phyloP scores from a whole-genome alignment of 2,797 vertebrate species.

The Alauda arvensis region DNA sequence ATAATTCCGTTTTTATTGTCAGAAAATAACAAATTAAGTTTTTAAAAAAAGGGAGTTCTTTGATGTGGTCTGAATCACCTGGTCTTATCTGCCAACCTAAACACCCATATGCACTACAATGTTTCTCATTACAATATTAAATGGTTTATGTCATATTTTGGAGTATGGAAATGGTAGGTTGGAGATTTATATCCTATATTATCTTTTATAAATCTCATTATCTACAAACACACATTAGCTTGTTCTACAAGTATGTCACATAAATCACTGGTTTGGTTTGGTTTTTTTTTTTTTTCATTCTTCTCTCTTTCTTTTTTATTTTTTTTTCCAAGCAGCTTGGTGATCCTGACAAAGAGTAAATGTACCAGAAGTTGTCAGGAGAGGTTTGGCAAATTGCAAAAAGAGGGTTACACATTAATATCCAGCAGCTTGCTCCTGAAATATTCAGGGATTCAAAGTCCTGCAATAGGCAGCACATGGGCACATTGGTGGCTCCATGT shows the following conservation, averaged over 20 bases:
- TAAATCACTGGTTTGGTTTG: slow-evolving; percentile 17
- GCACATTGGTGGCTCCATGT: neutral
- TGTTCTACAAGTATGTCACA: slow-evolving; percentile 44
- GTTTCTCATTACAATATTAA: slow-evolving; percentile 59
- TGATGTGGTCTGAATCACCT: slow-evolving; percentile 64
- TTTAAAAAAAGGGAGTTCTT: slow-evolving; percentile 47
- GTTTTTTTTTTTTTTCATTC: neutral
- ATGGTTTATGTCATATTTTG: slow-evolving; percentile 61
- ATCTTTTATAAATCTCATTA: slow-evolving; percentile 61
- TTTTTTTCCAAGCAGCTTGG: neutral
- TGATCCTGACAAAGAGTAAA: neutral
- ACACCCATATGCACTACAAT: slow-evolving; percentile 13
- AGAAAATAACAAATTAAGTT: slow-evolving; percentile 61
- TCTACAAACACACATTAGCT: slow-evolving; percentile 41
- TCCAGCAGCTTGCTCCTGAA: neutral
- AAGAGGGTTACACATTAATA: neutral
- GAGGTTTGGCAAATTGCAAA: neutral
- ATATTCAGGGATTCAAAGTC: neutral
- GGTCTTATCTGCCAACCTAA: slow-evolving; percentile 55
- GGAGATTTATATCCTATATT: slow-evolving; percentile 58
- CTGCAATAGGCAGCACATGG: neutral
- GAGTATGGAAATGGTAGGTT: slow-evolving; percentile 38
- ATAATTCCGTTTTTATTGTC: slow-evolving; percentile 45
- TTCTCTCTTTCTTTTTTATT: neutral
- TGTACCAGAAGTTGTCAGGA: neutral